phyloP scores from a whole-genome alignment of 2,888 invertebrate species.

The Ryuthela nishihirai region DNA sequence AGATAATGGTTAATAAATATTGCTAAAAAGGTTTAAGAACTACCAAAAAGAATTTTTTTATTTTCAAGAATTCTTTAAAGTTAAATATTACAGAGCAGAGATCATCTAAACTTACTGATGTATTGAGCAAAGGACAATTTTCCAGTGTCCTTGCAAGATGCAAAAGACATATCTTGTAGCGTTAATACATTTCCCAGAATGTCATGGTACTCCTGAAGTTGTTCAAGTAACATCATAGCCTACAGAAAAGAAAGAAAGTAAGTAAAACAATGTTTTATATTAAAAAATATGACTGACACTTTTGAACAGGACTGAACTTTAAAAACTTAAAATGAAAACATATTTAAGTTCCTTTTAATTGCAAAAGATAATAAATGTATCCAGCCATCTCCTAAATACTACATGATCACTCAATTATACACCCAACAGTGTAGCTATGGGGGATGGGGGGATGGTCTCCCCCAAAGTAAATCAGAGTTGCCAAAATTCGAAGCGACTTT shows the following conservation, averaged over 20 bases:
- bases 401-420: no score
- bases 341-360: no score
- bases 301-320: no score
- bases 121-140: slow-evolving; percentile 43
- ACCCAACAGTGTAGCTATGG: no score
- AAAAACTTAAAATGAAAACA: no score
- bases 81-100: neutral
- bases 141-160: slow-evolving; percentile 38
- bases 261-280: neutral
- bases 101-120: slow-evolving; percentile 67
- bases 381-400: no score
- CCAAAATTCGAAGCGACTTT: no score
- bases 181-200: slow-evolving; percentile 44
- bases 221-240: slow-evolving; percentile 74
- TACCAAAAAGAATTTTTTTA: neutral
- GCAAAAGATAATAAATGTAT: no score
- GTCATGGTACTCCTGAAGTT: slow-evolving; percentile 58
- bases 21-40: neutral
- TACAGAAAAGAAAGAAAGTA: slow-evolving; percentile 51
- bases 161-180: slow-evolving; percentile 36
- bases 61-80: neutral
- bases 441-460: no score
- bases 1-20: neutral
- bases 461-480: no score
- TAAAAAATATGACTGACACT: no score